These are phyloP conservation scores for Antennarius striatus DNA, from an alignment of 2,113 vertebrate species.

Conservation along the genomic window DNA sequence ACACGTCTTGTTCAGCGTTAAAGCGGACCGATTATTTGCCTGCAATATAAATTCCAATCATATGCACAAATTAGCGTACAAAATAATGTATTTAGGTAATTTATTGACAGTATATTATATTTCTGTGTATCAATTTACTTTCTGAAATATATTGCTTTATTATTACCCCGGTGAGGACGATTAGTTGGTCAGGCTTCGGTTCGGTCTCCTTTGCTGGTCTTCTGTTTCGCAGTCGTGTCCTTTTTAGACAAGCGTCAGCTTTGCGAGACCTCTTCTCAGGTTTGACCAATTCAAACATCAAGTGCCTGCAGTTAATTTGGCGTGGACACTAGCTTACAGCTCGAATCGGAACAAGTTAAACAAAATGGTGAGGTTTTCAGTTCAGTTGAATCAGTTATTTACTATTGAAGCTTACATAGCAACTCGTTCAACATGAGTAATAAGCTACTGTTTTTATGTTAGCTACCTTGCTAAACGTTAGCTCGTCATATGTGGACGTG, in stretches of 20 bases:
- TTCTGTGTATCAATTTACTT: fast-evolving
- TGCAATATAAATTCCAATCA: not conserved
- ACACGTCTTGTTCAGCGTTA: slow-evolving; percentile 62
- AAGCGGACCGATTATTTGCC: slow-evolving; percentile 28
- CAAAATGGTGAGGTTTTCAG: slow-evolving; percentile 73
- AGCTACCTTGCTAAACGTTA: slow-evolving; percentile 37
- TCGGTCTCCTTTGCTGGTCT: slow-evolving; percentile 56
- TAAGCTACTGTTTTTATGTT: slow-evolving; percentile 10
- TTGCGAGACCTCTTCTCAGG: slow-evolving; percentile 47
- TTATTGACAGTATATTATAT: not conserved
- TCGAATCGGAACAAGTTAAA: slow-evolving; percentile 13
- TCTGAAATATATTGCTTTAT: fast-evolving
- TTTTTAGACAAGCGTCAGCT: slow-evolving; percentile 76
- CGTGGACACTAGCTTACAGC: slow-evolving; percentile 48
- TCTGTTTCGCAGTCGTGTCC: slow-evolving; percentile 79
- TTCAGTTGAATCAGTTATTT: not conserved
- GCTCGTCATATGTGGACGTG: slow-evolving; percentile 69
- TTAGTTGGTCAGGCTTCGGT: slow-evolving; percentile 52
- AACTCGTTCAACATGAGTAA: slow-evolving; percentile 17
- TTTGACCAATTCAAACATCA: slow-evolving; percentile 35
- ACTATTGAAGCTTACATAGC: not conserved
- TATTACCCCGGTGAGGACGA: not conserved
- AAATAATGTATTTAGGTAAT: not conserved
- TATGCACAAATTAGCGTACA: fast-evolving
- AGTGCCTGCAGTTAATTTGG: slow-evolving; percentile 27